Evolutionary conservation across 2,113 vertebrate species (phyloP).

Genomic region (Festucalex cinctus): DNA sequence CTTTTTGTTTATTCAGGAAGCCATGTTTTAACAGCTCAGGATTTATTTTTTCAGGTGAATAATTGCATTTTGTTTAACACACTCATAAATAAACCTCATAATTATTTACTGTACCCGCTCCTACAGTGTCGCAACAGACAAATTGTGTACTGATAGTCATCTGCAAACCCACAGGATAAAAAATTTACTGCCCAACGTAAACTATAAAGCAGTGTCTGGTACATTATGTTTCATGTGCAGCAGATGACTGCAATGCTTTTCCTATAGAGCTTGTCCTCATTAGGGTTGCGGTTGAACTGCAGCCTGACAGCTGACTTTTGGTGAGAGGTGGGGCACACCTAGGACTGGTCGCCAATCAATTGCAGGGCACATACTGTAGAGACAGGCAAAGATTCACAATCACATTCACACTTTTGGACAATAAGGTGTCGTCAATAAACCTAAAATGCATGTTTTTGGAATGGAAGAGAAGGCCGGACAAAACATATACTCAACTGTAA

Average conservation of each 20-base stretch:
- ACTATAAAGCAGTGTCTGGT: not conserved
- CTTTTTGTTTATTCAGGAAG: conserved; percentile 14
- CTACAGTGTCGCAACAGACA: not conserved
- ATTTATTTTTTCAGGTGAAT: not conserved
- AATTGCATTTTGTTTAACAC: not conserved
- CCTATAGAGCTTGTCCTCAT: no score
- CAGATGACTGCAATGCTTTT: not conserved
- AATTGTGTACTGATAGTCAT: not conserved
- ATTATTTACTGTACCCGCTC: not conserved
- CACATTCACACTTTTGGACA: no score
- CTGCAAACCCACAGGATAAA: not conserved
- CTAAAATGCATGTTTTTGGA: no score
- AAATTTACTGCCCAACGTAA: not conserved
- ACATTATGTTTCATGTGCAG: not conserved
- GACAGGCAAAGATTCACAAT: no score
- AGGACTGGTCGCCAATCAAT: no score
- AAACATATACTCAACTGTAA: no score
- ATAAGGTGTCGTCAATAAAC: no score
- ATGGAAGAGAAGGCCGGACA: no score
- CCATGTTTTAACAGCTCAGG: conserved; percentile 11
- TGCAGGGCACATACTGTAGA: no score
- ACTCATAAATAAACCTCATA: not conserved
- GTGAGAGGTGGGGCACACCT: no score
- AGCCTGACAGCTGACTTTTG: no score
- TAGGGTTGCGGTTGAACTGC: no score